A percentile compares a stretch with the other conserved stretches of the same genome.
Conservation (phyloP, 1,140 invertebrate genomes). For the Asobara japonica region DNA sequence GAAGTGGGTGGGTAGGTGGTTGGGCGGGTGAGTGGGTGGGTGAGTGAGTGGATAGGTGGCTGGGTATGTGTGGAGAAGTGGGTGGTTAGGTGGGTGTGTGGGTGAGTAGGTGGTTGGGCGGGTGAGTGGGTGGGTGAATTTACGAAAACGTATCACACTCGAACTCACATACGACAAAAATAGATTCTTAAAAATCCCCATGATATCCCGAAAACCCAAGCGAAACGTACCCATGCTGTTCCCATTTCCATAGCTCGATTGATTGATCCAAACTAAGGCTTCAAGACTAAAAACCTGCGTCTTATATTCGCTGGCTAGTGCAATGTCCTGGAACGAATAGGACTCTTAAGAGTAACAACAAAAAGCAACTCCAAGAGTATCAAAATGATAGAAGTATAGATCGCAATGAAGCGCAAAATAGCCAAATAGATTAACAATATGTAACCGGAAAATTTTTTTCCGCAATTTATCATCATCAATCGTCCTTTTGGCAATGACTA, state of each 20-base stretch:
- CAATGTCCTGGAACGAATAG: conserved; percentile 61
- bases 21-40: no score
- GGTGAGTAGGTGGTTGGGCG: no score
- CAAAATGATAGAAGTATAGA: not conserved
- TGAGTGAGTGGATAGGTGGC: no score
- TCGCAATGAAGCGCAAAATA: not conserved
- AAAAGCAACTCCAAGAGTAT: no score
- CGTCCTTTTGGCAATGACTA: not conserved
- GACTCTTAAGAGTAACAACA: no score
- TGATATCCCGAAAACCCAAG: not conserved
- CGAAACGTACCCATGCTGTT: conserved; percentile 60
- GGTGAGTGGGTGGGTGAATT: no score
- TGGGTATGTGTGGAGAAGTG: no score
- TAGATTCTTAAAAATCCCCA: not conserved
- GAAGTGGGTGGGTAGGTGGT: no score
- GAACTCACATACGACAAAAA: not conserved
- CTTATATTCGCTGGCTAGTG: conserved; percentile 64
- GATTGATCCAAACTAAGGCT: conserved; percentile 56
- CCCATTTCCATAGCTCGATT: conserved; percentile 48
- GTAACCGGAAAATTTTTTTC: not conserved
- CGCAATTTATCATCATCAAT: not conserved
- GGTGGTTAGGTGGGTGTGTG: no score
- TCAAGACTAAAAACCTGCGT: conserved; percentile 42
- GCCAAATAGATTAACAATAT: not conserved
- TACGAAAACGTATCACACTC: no score